Conservation (phyloP, 1,140 invertebrate species). For the Macrosteles quadrilineatus region DNA sequence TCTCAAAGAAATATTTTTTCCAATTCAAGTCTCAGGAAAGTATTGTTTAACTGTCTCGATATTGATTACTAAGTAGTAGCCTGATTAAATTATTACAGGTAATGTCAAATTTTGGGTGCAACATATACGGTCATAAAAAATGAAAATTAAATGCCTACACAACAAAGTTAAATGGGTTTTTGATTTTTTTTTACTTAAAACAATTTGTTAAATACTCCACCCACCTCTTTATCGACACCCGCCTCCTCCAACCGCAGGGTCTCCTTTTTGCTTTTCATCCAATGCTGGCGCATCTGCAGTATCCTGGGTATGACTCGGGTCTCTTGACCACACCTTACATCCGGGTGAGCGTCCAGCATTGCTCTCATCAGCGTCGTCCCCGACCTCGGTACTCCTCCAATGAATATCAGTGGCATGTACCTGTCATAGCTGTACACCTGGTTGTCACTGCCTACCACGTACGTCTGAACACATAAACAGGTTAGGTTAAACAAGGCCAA, state of each 20-base stretch:
- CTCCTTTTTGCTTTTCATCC: slow-evolving; percentile 91
- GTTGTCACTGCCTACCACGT: slow-evolving; percentile 61
- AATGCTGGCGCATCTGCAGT: slow-evolving; percentile 88
- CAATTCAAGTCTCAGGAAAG: too few relatives aligned
- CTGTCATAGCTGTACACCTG: slow-evolving; percentile 74
- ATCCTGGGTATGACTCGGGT: slow-evolving; percentile 95
- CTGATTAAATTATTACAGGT: too few relatives aligned
- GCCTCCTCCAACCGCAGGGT: slow-evolving; percentile 87
- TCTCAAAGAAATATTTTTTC: too few relatives aligned
- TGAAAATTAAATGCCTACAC: too few relatives aligned
- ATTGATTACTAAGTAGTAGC: too few relatives aligned
- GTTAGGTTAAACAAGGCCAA: slow-evolving; percentile 24
- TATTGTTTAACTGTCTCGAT: too few relatives aligned
- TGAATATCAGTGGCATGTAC: slow-evolving; percentile 93
- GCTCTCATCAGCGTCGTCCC: slow-evolving; percentile 97
- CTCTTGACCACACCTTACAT: slow-evolving; percentile 95
- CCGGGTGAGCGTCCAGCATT: slow-evolving; percentile 98
- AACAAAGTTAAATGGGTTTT: too few relatives aligned
- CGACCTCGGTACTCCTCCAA: slow-evolving; percentile 94
- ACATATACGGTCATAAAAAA: too few relatives aligned
- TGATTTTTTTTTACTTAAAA: too few relatives aligned
- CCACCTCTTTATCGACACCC: slow-evolving; percentile 63
- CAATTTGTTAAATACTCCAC: not conserved
- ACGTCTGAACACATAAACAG: slow-evolving; percentile 57
- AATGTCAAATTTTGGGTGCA: too few relatives aligned